Evolutionary conservation across 2,797 vertebrate genomes (phyloP), one percentile per base, ranked within the genome.

Genomic region (Anguilla marmorata): DNA sequence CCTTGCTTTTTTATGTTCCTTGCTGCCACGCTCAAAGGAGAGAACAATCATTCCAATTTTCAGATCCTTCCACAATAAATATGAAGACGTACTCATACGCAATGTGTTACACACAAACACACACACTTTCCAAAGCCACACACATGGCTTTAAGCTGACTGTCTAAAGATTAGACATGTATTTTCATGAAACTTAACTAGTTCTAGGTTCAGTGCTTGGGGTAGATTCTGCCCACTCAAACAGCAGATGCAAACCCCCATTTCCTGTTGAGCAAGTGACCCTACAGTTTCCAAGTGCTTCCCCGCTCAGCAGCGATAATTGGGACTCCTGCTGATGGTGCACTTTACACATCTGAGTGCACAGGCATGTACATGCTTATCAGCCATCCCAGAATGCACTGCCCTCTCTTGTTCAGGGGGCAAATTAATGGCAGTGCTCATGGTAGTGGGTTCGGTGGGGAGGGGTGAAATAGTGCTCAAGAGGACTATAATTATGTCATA

Each of bases 341-440:
- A 41, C 74, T 79, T 45, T 16, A 45, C 74, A 79, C 74, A 79
- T 79, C 37, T 79, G 74, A 79, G 37, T 45, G 74, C 74, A 79
- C 74, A 45, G 37, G 37, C 74, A 21, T 79, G 33, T 5, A 79
- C 37, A 45, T 79, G 74, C 74, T 79, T 33, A 33, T 76, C 72
- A 19, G 11, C 72, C 9, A 37, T 79, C 74, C 33, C 74, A 41
- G 33, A 41, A 41, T 21, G 74, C 74, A 41, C 16, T 79, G 74
- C 37, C 74, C 74, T 45, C 30, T 79, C 30, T 79, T 16, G 37
- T 21, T 79, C 14, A 21, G 37, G 33, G 27, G 74, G 74, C 37
- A 33, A 45, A 79, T 79, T 79, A 41, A 45, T 41, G 16, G 37
- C 74, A 79, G 1, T 3, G 14, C 3, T 37, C 12, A 79, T 45